A percentile compares a stretch with the other conserved stretches of the same genome.
These are phyloP conservation scores for Drosophila pallidifrons DNA, from an alignment of 1,140 invertebrate species.

Conservation along the genomic window DNA sequence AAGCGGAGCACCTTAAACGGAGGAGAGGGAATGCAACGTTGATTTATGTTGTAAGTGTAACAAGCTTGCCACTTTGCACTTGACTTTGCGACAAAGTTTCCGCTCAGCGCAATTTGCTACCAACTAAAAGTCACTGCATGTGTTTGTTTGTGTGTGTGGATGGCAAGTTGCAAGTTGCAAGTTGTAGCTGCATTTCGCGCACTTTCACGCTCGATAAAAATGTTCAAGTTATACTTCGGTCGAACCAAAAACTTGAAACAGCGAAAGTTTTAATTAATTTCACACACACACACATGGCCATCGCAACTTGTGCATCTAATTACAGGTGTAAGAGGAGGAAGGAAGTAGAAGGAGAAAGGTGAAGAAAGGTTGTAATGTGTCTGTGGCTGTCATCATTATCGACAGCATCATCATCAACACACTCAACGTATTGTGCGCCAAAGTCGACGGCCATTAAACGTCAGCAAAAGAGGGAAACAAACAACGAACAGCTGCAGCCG, in stretches of 20 bases:
- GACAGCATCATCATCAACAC: constrained; percentile 11
- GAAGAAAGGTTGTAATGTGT: constrained; percentile 57
- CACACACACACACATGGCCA: constrained; percentile 42
- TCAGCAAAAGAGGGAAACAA: constrained; percentile 61
- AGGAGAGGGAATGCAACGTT: constrained; percentile 1
- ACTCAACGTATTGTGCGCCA: constrained; percentile 39
- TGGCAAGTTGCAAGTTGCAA: constrained; percentile 24
- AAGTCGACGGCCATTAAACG: constrained; percentile 10
- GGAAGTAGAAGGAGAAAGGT: constrained; percentile 4
- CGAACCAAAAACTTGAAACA: constrained; percentile 55
- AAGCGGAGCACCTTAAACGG: neutral
- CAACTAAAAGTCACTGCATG: constrained; percentile 13
- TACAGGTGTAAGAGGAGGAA: constrained; percentile 57
- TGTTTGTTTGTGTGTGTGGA: constrained; percentile 2
- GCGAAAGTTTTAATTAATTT: constrained; percentile 82
- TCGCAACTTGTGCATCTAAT: constrained; percentile 74
- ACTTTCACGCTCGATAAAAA: constrained; percentile 55
- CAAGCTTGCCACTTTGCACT: constrained; percentile 64
- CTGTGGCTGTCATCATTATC: constrained; percentile 68
- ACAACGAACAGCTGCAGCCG: constrained; percentile 58
- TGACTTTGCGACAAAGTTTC: constrained; percentile 60
- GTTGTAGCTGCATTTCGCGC: constrained; percentile 33
- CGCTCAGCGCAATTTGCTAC: constrained; percentile 24
- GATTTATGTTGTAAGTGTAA: constrained; percentile 79
- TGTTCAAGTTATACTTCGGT: constrained; percentile 46